Evolutionary conservation across 23 tunicate species (phyloP), one percentile per base, ranked within the genome.

Genomic region (Phallusia fumigata): DNA sequence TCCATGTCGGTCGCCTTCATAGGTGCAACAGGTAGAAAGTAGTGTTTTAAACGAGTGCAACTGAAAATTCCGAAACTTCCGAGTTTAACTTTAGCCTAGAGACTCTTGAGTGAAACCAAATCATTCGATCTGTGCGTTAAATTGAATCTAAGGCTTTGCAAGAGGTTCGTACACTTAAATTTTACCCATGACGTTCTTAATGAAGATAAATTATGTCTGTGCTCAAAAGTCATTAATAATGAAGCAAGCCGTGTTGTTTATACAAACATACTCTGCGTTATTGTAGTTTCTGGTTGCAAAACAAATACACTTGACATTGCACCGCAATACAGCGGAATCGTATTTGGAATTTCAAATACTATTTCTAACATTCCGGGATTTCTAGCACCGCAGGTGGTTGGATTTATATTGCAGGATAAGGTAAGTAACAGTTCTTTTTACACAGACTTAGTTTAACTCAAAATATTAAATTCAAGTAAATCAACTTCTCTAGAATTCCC

Each of bases 361-460:
- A 30, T 93, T 78, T 86, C 98, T 16, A 93, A 93, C 74, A 78
- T 93, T 36, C 84, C 98, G 0, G 98, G 98, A 31, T 93, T 93
- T 79, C 78, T 93, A 30, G 93, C 98, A 0, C 98, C 98, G 19
- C 90, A 85, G 53, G 90, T 93, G 18, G 93, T 85, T 24, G 98
- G 98, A 50, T 24, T 88, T 22, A 28, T 93, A 32, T 73, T 93
- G 34, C 80, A 64, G 0, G 90, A 86, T 18, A 87, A 80, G 51
- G 96, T 86, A 53, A 82, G 90, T 72, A 31, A 35, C 30, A 32
- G 2, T 3, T 19, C 8, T 15, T 21, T 10, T 21, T 16, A 19
- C 28, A 12, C 8, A 58, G 13, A 58, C 28, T 5, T 58, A 11
- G 13, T 21, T 58, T 16, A 6, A 3, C 69, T 6, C 1, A 11